A percentile compares a stretch with the other conserved stretches of the same genome.
Conservation (phyloP, 2,888 invertebrate genomes). For the Trissonchulus sp. region DNA sequence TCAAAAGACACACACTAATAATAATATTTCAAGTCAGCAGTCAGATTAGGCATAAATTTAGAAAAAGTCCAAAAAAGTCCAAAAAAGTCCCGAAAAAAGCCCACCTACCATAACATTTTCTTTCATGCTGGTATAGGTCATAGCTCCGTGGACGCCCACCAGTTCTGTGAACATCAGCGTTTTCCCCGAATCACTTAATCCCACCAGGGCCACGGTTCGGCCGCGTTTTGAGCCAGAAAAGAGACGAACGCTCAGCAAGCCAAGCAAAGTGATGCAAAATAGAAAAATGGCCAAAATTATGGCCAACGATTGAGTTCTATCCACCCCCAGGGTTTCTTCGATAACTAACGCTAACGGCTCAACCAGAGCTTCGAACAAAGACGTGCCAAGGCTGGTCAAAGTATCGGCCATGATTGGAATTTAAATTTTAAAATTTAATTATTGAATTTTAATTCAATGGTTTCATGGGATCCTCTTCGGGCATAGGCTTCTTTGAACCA, state of each 20-base stretch:
- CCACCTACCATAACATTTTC: constrained; percentile 72
- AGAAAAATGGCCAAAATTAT: constrained; percentile 29
- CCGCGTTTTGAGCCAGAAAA: not conserved
- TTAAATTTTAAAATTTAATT: no score
- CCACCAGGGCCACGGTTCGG: constrained; percentile 65
- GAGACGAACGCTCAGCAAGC: not conserved
- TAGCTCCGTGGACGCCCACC: constrained; percentile 58
- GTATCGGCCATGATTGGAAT: not conserved
- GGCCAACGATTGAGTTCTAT: constrained; percentile 33
- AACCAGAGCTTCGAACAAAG: not conserved
- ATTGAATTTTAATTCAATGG: no score
- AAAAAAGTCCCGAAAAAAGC: no score
- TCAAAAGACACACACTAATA: no score
- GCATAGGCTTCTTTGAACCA: constrained; percentile 56
- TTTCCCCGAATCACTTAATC: constrained; percentile 83
- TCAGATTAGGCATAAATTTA: no score
- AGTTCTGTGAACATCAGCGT: constrained; percentile 76
- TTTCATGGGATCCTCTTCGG: no score
- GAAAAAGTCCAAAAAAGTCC: no score
- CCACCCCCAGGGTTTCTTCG: constrained; percentile 33
- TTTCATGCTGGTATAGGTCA: constrained; percentile 78
- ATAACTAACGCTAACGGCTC: constrained; percentile 35
- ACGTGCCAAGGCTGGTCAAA: not conserved
- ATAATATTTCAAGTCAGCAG: no score
- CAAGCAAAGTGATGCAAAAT: not conserved